Percentiles rank a stretch among this genome's conserved stretches.
Evolutionary conservation across 2,888 invertebrate species (phyloP).

Genomic region (Cantharis nigra): DNA sequence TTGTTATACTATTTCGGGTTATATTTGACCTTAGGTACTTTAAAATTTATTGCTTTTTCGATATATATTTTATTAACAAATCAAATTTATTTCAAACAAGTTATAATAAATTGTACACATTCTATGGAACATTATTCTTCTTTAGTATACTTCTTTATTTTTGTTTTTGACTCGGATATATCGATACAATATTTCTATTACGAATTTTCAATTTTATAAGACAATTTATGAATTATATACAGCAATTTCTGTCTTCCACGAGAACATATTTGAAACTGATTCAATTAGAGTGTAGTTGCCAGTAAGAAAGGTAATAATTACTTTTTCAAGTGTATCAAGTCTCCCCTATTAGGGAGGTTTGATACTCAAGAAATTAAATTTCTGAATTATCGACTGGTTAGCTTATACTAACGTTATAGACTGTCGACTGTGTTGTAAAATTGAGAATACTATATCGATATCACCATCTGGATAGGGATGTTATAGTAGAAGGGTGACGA

Average conservation of each 20-base stretch:
- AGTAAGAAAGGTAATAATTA: too few species aligned
- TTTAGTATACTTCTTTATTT: not conserved
- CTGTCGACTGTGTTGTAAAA: too few species aligned
- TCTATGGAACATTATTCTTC: not conserved
- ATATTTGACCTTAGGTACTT: not conserved
- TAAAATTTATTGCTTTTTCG: not conserved
- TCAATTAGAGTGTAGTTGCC: too few species aligned
- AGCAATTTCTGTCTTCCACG: too few species aligned
- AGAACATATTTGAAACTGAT: too few species aligned
- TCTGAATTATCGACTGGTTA: too few species aligned
- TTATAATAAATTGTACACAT: not conserved
- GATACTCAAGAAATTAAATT: too few species aligned
- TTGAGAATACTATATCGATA: too few species aligned
- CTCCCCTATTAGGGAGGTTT: too few species aligned
- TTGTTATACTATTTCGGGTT: not conserved
- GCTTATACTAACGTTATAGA: too few species aligned
- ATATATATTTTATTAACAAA: not conserved
- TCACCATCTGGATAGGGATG: not conserved
- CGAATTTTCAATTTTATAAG: not conserved
- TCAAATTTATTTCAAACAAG: not conserved
- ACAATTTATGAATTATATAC: not conserved
- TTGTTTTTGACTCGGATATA: not conserved
- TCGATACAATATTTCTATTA: not conserved
- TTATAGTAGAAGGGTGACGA: not conserved
- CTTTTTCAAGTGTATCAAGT: too few species aligned